Percentiles rank a stretch among this genome's conserved stretches.
phyloP scores from a whole-genome alignment of 2,797 vertebrate genomes.

The Alca torda region DNA sequence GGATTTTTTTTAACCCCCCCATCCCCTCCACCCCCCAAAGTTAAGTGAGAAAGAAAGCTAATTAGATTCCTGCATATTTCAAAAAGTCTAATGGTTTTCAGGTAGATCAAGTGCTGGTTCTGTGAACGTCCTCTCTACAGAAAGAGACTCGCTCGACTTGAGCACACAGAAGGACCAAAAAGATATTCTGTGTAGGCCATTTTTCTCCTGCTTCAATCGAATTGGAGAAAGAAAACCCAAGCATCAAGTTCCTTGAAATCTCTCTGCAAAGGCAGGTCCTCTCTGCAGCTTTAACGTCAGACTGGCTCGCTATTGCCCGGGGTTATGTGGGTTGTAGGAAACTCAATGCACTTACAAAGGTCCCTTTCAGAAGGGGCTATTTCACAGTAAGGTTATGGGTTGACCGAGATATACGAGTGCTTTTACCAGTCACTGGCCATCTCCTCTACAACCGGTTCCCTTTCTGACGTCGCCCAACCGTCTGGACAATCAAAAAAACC shows the following conservation, averaged over 20 bases:
- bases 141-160: constrained; percentile 26
- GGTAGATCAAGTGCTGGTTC: constrained; percentile 67
- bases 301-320: neutral
- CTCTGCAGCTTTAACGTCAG: neutral
- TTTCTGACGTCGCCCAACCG: constrained; percentile 24
- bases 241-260: neutral
- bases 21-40: neutral
- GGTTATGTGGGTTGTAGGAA: constrained; percentile 39
- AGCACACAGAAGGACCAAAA: constrained; percentile 17
- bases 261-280: constrained; percentile 33
- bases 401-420: constrained; percentile 41
- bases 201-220: neutral
- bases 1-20: neutral
- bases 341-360: constrained; percentile 47
- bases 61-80: constrained; percentile 67
- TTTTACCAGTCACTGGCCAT: constrained; percentile 41
- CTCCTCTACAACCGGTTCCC: constrained; percentile 33
- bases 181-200: neutral
- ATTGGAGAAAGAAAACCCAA: constrained; percentile 2
- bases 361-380: constrained; percentile 49
- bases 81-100: constrained; percentile 64
- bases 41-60: constrained; percentile 52
- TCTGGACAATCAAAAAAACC: neutral
- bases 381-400: constrained; percentile 54
- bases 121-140: neutral